Percentiles rank a stretch among this genome's conserved stretches.
Conservation (phyloP, 2,888 invertebrate species). For the Ectemnius lituratus region DNA sequence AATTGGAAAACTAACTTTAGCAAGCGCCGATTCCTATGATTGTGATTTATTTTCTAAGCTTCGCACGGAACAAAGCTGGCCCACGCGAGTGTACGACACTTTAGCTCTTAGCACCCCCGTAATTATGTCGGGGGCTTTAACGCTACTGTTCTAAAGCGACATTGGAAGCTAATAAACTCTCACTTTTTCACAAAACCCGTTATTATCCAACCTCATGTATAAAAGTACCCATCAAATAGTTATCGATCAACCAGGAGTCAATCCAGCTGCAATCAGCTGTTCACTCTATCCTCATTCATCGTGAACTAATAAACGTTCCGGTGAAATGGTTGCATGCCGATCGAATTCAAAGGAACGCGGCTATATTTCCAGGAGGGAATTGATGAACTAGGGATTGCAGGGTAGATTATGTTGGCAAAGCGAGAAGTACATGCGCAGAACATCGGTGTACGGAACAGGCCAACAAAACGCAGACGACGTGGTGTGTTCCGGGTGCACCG, state of each 20-base stretch:
- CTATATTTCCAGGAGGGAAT: constrained; percentile 8
- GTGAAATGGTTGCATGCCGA: too few relatives aligned
- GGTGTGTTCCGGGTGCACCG: constrained; percentile 33
- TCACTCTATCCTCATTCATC: too few relatives aligned
- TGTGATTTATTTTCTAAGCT: constrained; percentile 48
- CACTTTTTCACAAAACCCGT: constrained; percentile 31
- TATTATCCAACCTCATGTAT: not conserved
- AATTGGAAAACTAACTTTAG: constrained; percentile 14
- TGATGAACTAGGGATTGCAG: constrained; percentile 28
- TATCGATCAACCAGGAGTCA: too few relatives aligned
- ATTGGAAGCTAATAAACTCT: constrained; percentile 44
- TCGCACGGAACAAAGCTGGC: constrained; percentile 6
- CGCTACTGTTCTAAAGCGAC: constrained; percentile 31
- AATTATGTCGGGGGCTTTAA: constrained; percentile 31
- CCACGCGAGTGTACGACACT: constrained; percentile 16
- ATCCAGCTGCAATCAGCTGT: too few relatives aligned
- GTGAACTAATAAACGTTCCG: too few relatives aligned
- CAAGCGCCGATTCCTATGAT: constrained; percentile 29
- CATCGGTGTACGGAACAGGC: constrained; percentile 12
- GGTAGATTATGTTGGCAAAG: constrained; percentile 7
- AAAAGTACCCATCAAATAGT: not conserved
- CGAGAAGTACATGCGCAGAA: constrained; percentile 17
- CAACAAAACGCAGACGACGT: constrained; percentile 48
- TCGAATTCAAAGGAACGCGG: too few relatives aligned
- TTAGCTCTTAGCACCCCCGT: constrained; percentile 20